Evolutionary conservation across 2,113 vertebrate genomes (phyloP).

Genomic region (Oenanthe oenanthe): DNA sequence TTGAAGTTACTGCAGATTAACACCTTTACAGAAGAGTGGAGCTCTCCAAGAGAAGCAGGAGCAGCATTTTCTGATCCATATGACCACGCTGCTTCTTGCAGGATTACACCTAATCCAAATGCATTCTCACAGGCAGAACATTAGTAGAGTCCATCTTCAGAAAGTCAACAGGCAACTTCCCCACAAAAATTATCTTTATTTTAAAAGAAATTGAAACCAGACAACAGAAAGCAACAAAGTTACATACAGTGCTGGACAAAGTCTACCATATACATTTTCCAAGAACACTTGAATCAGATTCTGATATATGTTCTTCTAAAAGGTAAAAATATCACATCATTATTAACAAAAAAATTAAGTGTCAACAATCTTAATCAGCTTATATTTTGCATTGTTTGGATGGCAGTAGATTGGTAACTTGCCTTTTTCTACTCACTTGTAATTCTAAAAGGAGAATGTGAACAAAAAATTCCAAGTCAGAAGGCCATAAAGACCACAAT

Average conservation of each 20-base stretch:
- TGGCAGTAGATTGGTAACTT: constrained; percentile 37
- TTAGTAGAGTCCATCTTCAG: not conserved
- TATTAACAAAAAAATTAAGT: constrained; percentile 16
- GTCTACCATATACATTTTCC: constrained; percentile 58
- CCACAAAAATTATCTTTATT: constrained; percentile 76
- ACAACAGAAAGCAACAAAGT: constrained; percentile 62
- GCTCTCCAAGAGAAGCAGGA: not conserved
- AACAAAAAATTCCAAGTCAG: not conserved
- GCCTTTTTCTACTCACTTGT: constrained; percentile 8
- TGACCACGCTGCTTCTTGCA: not conserved
- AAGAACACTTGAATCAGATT: constrained; percentile 31
- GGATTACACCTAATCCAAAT: not conserved
- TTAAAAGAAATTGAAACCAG: constrained; percentile 65
- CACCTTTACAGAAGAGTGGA: not conserved
- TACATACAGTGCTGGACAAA: constrained; percentile 71
- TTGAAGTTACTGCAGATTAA: not conserved
- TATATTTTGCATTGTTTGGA: constrained; percentile 42
- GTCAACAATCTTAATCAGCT: constrained; percentile 15
- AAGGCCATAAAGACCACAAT: not conserved
- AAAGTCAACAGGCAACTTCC: constrained; percentile 48
- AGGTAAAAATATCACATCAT: constrained; percentile 44
- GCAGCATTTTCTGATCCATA: not conserved
- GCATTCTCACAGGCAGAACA: not conserved
- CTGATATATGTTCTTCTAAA: constrained; percentile 49
- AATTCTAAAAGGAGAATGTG: not conserved